Evolutionary conservation across 2,888 invertebrate genomes (phyloP).

Genomic region (Lasioglossum leucozonium): DNA sequence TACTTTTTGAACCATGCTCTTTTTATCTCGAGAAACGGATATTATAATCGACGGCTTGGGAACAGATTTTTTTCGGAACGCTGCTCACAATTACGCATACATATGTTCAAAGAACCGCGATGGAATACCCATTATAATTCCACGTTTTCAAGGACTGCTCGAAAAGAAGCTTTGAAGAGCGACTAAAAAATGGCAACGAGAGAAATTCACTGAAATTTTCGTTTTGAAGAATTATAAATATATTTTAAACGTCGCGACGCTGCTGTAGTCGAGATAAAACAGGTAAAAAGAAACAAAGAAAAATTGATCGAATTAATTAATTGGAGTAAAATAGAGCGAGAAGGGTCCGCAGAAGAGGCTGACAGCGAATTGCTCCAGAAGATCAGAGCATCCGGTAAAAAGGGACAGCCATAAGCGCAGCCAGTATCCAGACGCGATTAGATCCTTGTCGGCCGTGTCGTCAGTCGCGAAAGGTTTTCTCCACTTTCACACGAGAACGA

Average conservation of each 20-base stretch:
- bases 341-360: neutral
- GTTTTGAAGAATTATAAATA: no score
- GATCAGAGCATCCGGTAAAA: neutral
- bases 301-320: neutral
- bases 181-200: no score
- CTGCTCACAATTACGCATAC: neutral
- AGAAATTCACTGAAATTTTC: no score
- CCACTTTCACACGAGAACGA: conserved; percentile 75
- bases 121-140: neutral
- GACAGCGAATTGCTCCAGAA: neutral
- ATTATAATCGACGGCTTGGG: neutral
- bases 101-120: neutral
- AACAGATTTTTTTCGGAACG: neutral
- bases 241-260: no score
- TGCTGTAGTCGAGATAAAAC: neutral
- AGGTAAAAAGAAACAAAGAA: neutral
- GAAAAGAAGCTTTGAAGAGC: no score
- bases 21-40: neutral
- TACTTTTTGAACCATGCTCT: neutral
- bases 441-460: conserved; percentile 59
- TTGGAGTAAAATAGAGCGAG: neutral
- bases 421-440: conserved; percentile 56
- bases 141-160: neutral
- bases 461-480: conserved; percentile 73
- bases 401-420: neutral